Conservation (phyloP, 2,888 invertebrate species). For the Himalopsyche tibetana region DNA sequence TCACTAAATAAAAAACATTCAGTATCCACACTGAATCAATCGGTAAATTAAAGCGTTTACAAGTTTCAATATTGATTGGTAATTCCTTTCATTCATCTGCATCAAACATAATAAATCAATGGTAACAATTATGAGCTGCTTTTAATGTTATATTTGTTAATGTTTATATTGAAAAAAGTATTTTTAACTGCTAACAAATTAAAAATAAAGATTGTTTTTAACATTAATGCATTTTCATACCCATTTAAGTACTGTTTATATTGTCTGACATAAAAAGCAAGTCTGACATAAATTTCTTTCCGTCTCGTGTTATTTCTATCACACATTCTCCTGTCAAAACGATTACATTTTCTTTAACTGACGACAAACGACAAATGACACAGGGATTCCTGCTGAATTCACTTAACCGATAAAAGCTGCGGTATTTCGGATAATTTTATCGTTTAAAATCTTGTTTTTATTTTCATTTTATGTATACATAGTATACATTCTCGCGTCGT, state of each 20-base stretch:
- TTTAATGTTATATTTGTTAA: too few relatives aligned
- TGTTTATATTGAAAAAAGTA: too few relatives aligned
- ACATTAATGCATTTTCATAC: too few relatives aligned
- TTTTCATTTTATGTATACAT: slow-evolving; percentile 9
- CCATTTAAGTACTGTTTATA: not conserved
- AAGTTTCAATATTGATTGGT: too few relatives aligned
- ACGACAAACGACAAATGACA: slow-evolving; percentile 7
- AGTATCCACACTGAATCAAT: too few relatives aligned
- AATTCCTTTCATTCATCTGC: too few relatives aligned
- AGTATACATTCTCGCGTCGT: not conserved
- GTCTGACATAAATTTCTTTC: slow-evolving; percentile 19
- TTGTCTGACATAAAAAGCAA: not conserved
- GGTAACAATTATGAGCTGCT: too few relatives aligned
- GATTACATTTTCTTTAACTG: not conserved
- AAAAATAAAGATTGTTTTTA: too few relatives aligned
- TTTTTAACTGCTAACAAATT: too few relatives aligned
- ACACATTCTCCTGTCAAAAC: slow-evolving; percentile 16
- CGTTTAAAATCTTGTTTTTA: slow-evolving; percentile 40
- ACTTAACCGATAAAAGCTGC: slow-evolving; percentile 23
- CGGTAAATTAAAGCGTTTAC: too few relatives aligned
- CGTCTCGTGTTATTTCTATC: slow-evolving; percentile 10
- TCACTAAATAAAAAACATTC: too few relatives aligned
- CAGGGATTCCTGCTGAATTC: not conserved
- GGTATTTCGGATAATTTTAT: slow-evolving; percentile 38
- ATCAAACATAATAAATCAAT: too few relatives aligned